Evolutionary conservation across 1,140 invertebrate genomes (phyloP).

Genomic region (Psix sp.): DNA sequence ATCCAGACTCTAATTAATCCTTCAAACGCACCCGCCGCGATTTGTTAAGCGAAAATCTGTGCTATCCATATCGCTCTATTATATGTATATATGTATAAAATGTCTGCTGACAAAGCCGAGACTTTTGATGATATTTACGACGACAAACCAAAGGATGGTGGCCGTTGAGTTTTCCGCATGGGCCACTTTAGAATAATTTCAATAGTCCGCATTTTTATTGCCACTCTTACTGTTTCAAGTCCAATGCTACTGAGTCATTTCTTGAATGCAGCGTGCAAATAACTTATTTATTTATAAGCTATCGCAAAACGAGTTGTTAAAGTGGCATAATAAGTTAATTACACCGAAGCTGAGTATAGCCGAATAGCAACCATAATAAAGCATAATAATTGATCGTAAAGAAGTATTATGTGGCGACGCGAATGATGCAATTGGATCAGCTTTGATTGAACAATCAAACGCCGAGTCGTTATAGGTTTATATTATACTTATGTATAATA

Average conservation of each 20-base stretch:
- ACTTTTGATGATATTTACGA: slow-evolving; percentile 30
- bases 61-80: slow-evolving; percentile 33
- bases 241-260: no score
- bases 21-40: slow-evolving; percentile 33
- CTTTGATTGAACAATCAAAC: slow-evolving; percentile 6
- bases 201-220: slow-evolving; percentile 19
- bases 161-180: slow-evolving; percentile 5
- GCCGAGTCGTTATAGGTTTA: neutral
- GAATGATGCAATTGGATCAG: slow-evolving; percentile 4
- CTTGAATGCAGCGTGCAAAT: slow-evolving; percentile 8
- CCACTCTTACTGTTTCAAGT: no score
- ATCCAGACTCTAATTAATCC: slow-evolving; percentile 44
- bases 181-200: slow-evolving; percentile 20
- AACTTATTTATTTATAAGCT: slow-evolving; percentile 28
- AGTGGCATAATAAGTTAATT: slow-evolving; percentile 39
- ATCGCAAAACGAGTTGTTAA: slow-evolving; percentile 31
- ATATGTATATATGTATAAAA: no score
- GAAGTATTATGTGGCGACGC: neutral
- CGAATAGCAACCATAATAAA: slow-evolving; percentile 10
- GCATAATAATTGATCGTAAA: slow-evolving; percentile 26
- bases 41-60: slow-evolving; percentile 24
- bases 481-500: neutral
- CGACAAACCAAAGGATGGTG: slow-evolving; percentile 9
- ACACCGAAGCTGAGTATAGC: neutral
- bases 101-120: slow-evolving; percentile 26